phyloP scores from a whole-genome alignment of 2,888 invertebrate species.

The Brenthis ino region DNA sequence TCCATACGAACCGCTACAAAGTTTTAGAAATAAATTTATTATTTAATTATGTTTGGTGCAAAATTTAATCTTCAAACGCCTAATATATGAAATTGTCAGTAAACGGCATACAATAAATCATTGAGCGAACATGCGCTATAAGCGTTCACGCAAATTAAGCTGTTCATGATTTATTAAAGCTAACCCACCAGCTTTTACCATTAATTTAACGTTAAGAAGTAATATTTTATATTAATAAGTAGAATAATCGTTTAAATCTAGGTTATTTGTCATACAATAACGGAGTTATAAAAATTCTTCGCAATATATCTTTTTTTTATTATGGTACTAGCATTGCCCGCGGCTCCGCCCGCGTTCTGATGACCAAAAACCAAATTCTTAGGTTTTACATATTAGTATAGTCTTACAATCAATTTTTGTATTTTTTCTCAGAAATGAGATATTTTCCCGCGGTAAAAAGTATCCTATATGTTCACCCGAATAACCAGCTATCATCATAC shows the following conservation, averaged over 20 bases:
- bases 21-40: no score
- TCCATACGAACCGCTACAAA: no score
- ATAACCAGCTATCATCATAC: no score
- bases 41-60: background rate
- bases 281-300: background rate
- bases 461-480: no score
- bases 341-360: no score
- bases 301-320: background rate
- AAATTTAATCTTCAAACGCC: slow-evolving; percentile 1
- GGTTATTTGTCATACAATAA: background rate
- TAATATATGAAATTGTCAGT: slow-evolving; percentile 23
- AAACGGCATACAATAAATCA: slow-evolving; percentile 31
- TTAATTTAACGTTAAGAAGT: slow-evolving; percentile 10
- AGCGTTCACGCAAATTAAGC: slow-evolving; percentile 35
- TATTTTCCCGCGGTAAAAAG: no score
- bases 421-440: no score
- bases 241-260: background rate
- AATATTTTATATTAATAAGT: slow-evolving; percentile 10
- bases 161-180: slow-evolving; percentile 27
- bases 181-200: slow-evolving; percentile 10
- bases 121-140: slow-evolving; percentile 24
- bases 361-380: no score
- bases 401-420: no score
- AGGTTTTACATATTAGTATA: no score
- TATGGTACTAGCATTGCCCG: no score